These are phyloP conservation scores for Daphoenositta chrysoptera DNA, from an alignment of 2,113 vertebrate species.

Conservation along the genomic window DNA sequence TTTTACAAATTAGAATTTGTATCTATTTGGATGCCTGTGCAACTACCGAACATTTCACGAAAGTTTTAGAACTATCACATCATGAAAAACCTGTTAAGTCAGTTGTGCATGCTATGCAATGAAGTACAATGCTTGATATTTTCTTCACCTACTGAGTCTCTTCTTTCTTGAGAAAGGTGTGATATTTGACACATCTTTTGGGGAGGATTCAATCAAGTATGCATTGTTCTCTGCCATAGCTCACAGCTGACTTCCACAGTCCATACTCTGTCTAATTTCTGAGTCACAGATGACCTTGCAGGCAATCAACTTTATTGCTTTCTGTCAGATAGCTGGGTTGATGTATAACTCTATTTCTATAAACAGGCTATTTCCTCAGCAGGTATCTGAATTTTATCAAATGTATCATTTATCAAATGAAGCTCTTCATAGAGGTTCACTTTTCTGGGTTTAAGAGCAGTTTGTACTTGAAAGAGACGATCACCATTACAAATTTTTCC, in stretches of 20 bases:
- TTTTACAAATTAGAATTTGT: not conserved
- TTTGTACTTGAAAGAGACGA: not conserved
- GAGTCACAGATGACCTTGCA: conserved; percentile 44
- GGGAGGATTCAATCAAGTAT: not conserved
- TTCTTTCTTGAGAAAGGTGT: conserved; percentile 6
- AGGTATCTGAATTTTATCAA: conserved; percentile 44
- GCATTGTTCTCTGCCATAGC: not conserved
- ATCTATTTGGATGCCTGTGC: not conserved
- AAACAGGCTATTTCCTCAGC: conserved; percentile 50
- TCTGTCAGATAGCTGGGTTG: conserved; percentile 23
- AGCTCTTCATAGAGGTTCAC: not conserved
- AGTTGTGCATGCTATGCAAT: not conserved
- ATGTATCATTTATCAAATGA: conserved; percentile 38
- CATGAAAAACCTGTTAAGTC: not conserved
- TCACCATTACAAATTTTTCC: not conserved
- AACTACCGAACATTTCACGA: not conserved
- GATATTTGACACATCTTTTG: not conserved
- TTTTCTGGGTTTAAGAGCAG: conserved; percentile 24
- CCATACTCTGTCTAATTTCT: conserved; percentile 44
- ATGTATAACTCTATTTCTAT: conserved; percentile 54
- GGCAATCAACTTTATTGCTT: conserved; percentile 32
- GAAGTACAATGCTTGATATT: not conserved
- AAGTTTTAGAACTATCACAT: not conserved
- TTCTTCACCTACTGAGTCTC: conserved; percentile 6
- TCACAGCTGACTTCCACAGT: conserved; percentile 9